phyloP scores from a whole-genome alignment of 2,888 invertebrate species.

The Chironomus tentans region DNA sequence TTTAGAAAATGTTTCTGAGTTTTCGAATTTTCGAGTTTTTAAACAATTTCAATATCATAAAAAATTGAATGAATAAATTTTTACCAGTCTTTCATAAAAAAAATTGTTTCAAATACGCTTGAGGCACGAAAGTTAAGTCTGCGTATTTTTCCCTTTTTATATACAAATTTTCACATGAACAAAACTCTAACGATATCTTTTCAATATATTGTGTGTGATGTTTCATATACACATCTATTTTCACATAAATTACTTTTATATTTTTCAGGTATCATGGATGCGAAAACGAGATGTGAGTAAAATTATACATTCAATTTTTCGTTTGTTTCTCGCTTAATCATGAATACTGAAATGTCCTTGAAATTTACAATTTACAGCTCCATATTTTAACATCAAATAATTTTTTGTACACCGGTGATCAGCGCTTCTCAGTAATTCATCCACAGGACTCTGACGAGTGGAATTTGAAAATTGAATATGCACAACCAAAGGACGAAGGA shows the following conservation, averaged over 20 bases:
- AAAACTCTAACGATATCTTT: too few relatives aligned
- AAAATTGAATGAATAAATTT: too few relatives aligned
- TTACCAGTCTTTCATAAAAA: too few relatives aligned
- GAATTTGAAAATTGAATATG: constrained; percentile 75
- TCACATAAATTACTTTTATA: neutral
- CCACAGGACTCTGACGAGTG: constrained; percentile 78
- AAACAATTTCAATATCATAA: too few relatives aligned
- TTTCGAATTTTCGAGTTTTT: too few relatives aligned
- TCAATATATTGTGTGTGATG: neutral
- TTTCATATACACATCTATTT: neutral
- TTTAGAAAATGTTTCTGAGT: too few relatives aligned
- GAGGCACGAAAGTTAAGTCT: too few relatives aligned
- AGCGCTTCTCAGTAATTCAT: constrained; percentile 73
- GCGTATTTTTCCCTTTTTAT: too few relatives aligned
- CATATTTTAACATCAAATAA: constrained; percentile 79
- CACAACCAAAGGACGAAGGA: constrained; percentile 73
- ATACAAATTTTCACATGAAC: too few relatives aligned
- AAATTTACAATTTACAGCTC: constrained; percentile 37
- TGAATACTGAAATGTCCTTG: constrained; percentile 51
- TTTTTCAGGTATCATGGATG: constrained; percentile 40
- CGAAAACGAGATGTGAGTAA: constrained; percentile 37
- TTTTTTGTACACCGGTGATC: constrained; percentile 82
- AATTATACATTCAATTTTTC: neutral
- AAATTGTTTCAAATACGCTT: too few relatives aligned
- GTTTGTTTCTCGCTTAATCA: constrained; percentile 45